Evolutionary conservation across 1,140 invertebrate genomes (phyloP).

Genomic region (Procambarus virginalis): DNA sequence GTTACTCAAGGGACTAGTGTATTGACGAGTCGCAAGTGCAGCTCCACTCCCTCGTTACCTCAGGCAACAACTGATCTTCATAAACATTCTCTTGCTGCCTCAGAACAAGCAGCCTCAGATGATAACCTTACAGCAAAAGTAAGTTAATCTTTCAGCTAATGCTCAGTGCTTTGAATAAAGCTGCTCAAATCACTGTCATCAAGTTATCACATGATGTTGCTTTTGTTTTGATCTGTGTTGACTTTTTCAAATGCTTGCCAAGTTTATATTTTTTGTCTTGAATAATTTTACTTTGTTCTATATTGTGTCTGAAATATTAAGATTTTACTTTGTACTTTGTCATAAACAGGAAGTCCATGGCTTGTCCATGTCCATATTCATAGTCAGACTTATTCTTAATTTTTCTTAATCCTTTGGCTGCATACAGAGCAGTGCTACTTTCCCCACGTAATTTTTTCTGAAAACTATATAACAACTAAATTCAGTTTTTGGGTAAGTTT

Average conservation of each 20-base stretch:
- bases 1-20: conserved; percentile 71
- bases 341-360: too few species aligned
- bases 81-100: conserved; percentile 86
- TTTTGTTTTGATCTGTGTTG: neutral
- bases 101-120: conserved; percentile 91
- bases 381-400: too few species aligned
- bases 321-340: too few species aligned
- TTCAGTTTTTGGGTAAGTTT: too few species aligned
- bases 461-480: too few species aligned
- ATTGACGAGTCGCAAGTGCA: conserved; percentile 90
- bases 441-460: too few species aligned
- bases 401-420: too few species aligned
- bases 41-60: conserved; percentile 92
- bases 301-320: too few species aligned
- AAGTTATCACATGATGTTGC: neutral
- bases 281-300: too few species aligned
- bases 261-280: too few species aligned
- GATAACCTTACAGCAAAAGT: conserved; percentile 91
- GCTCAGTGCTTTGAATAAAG: neutral
- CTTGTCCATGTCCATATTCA: too few species aligned
- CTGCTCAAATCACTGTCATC: neutral
- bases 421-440: too few species aligned
- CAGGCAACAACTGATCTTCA: conserved; percentile 81
- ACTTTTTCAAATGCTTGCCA: neutral
- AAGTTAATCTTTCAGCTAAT: conserved; percentile 42